Conservation (phyloP, 2,888 invertebrate species). For the Leucozona laternaria region DNA sequence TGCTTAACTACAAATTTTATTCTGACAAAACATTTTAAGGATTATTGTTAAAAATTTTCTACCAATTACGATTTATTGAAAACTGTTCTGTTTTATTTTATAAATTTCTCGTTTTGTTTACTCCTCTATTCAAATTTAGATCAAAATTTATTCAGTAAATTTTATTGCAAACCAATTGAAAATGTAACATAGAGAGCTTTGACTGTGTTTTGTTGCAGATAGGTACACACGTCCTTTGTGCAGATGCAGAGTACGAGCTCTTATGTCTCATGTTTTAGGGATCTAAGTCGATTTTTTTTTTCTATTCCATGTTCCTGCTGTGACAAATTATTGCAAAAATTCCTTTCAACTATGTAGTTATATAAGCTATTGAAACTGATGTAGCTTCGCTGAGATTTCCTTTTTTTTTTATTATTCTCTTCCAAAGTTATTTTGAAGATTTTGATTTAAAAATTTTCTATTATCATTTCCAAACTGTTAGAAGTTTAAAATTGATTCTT, state of each 20-base stretch:
- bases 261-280: conserved; percentile 11
- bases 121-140: too few species aligned
- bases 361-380: conserved; percentile 25
- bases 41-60: too few species aligned
- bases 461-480: background rate
- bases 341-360: conserved; percentile 57
- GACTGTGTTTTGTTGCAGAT: background rate
- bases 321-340: conserved; percentile 68
- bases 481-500: conserved; percentile 18
- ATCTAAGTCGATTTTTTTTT: conserved; percentile 30
- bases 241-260: too few species aligned
- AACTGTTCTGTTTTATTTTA: too few species aligned
- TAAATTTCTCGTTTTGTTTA: too few species aligned
- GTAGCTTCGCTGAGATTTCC: conserved; percentile 16
- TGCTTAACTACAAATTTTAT: too few species aligned
- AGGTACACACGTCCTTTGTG: background rate
- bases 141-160: too few species aligned
- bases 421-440: background rate
- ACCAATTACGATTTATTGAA: too few species aligned
- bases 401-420: background rate
- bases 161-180: too few species aligned
- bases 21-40: too few species aligned
- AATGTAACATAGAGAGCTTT: background rate
- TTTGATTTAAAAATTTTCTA: background rate
- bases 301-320: conserved; percentile 25